These are phyloP conservation scores for Megatriorchis doriae DNA, from an alignment of 2,113 vertebrate species.

Conservation along the genomic window DNA sequence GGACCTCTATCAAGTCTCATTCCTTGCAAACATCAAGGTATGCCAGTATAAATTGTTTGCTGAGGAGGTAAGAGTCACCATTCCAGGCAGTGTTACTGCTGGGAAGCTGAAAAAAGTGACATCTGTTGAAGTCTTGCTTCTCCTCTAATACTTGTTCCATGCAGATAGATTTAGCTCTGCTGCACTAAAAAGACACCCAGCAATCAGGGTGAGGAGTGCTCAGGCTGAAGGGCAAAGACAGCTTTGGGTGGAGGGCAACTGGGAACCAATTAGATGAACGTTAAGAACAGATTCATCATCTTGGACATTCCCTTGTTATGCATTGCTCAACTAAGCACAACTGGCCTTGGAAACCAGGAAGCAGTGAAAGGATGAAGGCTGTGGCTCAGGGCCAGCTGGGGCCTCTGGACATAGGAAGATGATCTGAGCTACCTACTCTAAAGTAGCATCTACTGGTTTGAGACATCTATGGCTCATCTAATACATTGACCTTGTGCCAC, in stretches of 20 bases:
- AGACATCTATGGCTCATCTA: background rate
- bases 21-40: background rate
- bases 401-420: background rate
- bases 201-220: background rate
- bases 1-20: background rate
- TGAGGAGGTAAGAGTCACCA: background rate
- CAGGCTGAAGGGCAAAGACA: background rate
- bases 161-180: background rate
- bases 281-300: background rate
- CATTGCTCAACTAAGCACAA: background rate
- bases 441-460: background rate
- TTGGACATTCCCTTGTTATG: background rate
- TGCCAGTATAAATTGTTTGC: background rate
- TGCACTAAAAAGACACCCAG: background rate
- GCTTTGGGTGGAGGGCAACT: background rate
- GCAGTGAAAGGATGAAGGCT: background rate
- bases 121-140: background rate
- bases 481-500: background rate
- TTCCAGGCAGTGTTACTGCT: background rate
- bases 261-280: background rate
- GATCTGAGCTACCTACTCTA: background rate
- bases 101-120: background rate
- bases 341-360: background rate
- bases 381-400: background rate
- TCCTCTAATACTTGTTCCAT: background rate